Conservation (phyloP, 2,888 invertebrate species). For the Harpagoxenus sublaevis region DNA sequence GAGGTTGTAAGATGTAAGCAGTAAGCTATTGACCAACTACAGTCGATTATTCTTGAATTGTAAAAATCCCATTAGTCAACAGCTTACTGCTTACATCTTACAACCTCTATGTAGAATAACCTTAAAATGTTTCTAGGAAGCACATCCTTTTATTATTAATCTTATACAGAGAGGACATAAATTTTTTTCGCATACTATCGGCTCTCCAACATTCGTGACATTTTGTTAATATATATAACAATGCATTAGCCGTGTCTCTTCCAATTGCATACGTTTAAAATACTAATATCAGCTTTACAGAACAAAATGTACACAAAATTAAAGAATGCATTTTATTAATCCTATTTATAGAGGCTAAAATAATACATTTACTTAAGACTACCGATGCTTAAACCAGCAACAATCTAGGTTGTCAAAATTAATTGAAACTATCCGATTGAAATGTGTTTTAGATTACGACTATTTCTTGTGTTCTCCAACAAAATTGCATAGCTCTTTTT, state of each 20-base stretch:
- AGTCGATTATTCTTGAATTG: too few relatives aligned
- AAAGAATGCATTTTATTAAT: neutral
- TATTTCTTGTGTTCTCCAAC: neutral
- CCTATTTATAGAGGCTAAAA: neutral
- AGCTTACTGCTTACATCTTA: too few relatives aligned
- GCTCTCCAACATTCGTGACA: neutral
- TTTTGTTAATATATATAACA: neutral
- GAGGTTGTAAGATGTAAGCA: too few relatives aligned
- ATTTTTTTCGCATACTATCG: neutral
- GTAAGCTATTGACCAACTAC: too few relatives aligned
- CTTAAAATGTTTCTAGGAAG: neutral
- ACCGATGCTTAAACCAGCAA: neutral
- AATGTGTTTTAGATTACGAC: neutral
- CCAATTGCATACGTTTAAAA: neutral
- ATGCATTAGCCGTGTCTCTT: neutral
- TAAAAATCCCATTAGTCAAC: too few relatives aligned
- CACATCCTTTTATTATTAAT: neutral
- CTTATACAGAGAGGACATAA: neutral
- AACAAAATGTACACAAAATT: neutral
- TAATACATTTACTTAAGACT: slow-evolving; percentile 11
- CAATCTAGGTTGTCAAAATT: neutral
- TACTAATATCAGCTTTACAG: neutral
- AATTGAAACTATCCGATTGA: neutral
- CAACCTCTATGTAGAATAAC: too few relatives aligned
- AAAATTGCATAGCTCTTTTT: neutral